A percentile compares a stretch with the other conserved stretches of the same genome.
phyloP scores from a whole-genome alignment of 23 tunicate species.

The Halocynthia roretzi region DNA sequence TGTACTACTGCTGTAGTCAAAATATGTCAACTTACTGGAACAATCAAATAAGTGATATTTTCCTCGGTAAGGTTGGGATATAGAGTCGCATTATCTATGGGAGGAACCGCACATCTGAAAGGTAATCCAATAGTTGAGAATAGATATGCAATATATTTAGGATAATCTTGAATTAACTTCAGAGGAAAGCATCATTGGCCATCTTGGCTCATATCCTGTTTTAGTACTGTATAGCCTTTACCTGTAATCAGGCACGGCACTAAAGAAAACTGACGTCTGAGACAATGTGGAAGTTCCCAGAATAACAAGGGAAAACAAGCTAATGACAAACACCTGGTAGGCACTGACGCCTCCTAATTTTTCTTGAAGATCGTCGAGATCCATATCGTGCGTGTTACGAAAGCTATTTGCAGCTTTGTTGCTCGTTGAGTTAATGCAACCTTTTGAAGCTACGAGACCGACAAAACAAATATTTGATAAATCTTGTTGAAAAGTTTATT shows the following conservation, averaged over 20 bases:
- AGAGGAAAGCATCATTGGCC: too few relatives aligned
- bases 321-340: constrained; percentile 41
- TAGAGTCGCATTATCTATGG: constrained; percentile 24
- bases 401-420: too few relatives aligned
- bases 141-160: too few relatives aligned
- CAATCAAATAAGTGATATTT: constrained; percentile 23
- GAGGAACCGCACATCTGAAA: constrained; percentile 66
- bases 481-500: too few relatives aligned
- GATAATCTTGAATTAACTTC: too few relatives aligned
- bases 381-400: constrained; percentile 15
- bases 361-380: constrained; percentile 46
- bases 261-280: constrained; percentile 43
- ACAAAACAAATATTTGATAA: too few relatives aligned
- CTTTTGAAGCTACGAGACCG: too few relatives aligned
- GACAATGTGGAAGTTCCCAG: constrained; percentile 15
- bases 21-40: constrained; percentile 6
- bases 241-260: constrained; percentile 58
- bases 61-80: constrained; percentile 28
- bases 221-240: background rate
- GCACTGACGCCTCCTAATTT: constrained; percentile 53
- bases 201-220: too few relatives aligned
- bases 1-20: background rate
- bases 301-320: constrained; percentile 6
- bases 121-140: too few relatives aligned
- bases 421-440: too few relatives aligned